phyloP scores from a whole-genome alignment of 2,888 invertebrate genomes.

The Macrosoma leucophasiata region DNA sequence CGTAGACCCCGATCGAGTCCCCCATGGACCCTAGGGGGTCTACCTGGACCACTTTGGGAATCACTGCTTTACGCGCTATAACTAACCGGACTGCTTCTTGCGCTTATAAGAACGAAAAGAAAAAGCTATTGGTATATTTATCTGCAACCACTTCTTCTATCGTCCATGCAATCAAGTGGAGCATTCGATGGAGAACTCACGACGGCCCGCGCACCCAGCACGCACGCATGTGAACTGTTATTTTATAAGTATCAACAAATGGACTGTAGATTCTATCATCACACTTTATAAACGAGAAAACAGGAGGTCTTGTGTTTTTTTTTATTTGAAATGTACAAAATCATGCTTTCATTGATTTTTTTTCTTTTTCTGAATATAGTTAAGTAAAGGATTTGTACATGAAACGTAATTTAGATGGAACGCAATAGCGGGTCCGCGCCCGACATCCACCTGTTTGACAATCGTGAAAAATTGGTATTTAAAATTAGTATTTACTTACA shows the following conservation, averaged over 20 bases:
- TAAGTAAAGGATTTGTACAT: slow-evolving; percentile 70
- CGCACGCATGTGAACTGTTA: slow-evolving; percentile 59
- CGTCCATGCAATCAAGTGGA: no score
- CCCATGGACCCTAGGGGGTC: no score
- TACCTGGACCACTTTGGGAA: no score
- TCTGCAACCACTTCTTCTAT: no score
- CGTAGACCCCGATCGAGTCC: no score
- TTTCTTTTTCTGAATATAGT: slow-evolving; percentile 67
- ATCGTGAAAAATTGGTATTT: slow-evolving; percentile 70
- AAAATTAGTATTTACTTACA: slow-evolving; percentile 76
- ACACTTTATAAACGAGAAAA: slow-evolving; percentile 61
- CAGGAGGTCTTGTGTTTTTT: slow-evolving; percentile 52
- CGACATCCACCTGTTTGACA: slow-evolving; percentile 48
- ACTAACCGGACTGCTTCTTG: no score
- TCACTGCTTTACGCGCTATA: no score
- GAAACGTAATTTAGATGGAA: slow-evolving; percentile 39
- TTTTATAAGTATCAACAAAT: slow-evolving; percentile 66
- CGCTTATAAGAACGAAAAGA: no score
- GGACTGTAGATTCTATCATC: slow-evolving; percentile 72
- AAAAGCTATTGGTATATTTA: no score
- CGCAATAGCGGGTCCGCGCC: slow-evolving; percentile 44
- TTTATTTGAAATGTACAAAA: slow-evolving; percentile 72
- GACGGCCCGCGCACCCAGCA: slow-evolving; percentile 16
- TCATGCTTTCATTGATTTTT: slow-evolving; percentile 66
- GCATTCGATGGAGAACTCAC: slow-evolving; percentile 48